Percentiles rank a stretch among this genome's conserved stretches.
These are phyloP conservation scores for Brachystomella parvula DNA, from an alignment of 1,140 invertebrate species.

Conservation along the genomic window DNA sequence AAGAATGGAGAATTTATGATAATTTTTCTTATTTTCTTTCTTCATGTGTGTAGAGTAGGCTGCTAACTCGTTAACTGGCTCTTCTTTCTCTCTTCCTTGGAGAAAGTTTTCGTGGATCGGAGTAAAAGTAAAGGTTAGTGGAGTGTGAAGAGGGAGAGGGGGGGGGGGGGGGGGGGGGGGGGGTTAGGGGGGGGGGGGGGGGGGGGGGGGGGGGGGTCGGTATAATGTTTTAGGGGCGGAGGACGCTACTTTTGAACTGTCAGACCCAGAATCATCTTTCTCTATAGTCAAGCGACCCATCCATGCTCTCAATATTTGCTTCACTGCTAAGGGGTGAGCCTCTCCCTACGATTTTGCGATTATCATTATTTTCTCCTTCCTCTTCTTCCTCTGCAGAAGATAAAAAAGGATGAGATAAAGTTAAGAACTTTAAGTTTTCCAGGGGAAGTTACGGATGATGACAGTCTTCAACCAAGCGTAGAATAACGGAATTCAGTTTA, in stretches of 20 bases:
- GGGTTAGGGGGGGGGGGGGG: background rate
- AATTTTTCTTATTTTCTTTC: conserved; percentile 27
- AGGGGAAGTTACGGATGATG: background rate
- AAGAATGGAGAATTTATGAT: conserved; percentile 36
- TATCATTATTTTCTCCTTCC: no score
- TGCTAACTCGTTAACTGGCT: conserved; percentile 8
- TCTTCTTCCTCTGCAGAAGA: background rate
- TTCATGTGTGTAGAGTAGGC: background rate
- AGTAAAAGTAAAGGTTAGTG: conserved; percentile 1
- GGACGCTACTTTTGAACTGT: no score
- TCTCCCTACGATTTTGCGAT: background rate
- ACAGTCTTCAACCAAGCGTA: background rate
- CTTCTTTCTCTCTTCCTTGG: no score
- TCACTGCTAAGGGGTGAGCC: background rate
- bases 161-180: background rate
- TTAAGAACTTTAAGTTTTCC: background rate
- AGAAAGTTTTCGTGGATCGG: background rate
- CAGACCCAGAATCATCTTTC: background rate
- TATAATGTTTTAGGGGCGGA: conserved; percentile 5
- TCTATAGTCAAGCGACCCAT: no score
- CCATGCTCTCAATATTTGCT: no score
- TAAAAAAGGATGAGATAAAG: background rate
- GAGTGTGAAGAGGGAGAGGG: conserved; percentile 2
- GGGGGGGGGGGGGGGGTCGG: background rate
- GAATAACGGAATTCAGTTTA: no score